Base-by-base conservation (phyloP, 2,888 invertebrate species). In the Charanyca ferruginea region DNA sequence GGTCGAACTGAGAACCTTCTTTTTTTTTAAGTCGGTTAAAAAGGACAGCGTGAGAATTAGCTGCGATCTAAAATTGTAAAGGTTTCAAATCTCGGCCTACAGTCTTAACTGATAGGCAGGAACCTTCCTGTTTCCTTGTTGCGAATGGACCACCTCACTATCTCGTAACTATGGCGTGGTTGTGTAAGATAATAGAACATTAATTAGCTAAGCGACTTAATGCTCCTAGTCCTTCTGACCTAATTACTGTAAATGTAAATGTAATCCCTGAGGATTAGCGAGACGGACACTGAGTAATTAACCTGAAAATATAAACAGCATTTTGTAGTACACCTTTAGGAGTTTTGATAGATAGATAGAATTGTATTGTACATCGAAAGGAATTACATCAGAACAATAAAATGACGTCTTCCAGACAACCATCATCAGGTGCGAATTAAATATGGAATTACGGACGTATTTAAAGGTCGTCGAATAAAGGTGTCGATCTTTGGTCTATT, bases 141-240 rank as follows among this genome's bases (percentile, higher is more conserved):
- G n/a, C 32, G 16, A 35, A 25, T 16, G 41, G 49, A 61, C 53
- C 68, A 74, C 53, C 41, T 22, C 9, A 20, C n/a, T 35, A 32
- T 23, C 13, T 38, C 11, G 28, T 38, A 47, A 28, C 18, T 38
- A 35, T 20, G 63, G 8, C 45, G 25, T 66, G 23, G 20, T 20
- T 42, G 18, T 11, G 18, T 18, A 3, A 47, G 52, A 66, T 66
- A 65, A 62, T 41, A 28, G 22, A 11, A 28, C 57, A 38, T 49
- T 38, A 65, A 72, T 55, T 65, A 55, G 32, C 7, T 66, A 65
- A 70, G 73, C 44, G 13, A 23, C 44, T 66, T 73, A 66, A 70
- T 57, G 38, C 69, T 64, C 22, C 44, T 41, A 41, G 44, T 66
- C 73, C 32, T 52, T 38, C 22, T 49, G 66, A 5, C 44, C 57